These are phyloP conservation scores for Xyrichtys novacula DNA, from an alignment of 2,797 vertebrate genomes.

Conservation along the genomic window DNA sequence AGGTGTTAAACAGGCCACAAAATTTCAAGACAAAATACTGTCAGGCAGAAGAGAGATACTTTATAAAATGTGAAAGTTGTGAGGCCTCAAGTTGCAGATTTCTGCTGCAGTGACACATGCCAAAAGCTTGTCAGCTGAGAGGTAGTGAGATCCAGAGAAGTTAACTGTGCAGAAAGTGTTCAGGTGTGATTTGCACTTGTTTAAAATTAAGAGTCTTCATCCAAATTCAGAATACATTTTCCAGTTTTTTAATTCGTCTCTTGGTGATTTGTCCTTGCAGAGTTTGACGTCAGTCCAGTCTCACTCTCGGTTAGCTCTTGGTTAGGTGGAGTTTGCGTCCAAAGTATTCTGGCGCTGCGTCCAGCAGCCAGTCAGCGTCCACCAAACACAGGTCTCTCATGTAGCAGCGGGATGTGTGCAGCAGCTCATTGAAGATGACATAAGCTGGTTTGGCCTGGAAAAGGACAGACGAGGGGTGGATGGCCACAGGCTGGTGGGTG, in stretches of 20 bases:
- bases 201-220: constrained; percentile 17
- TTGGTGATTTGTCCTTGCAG: constrained; percentile 2
- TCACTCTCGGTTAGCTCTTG: constrained; percentile 79
- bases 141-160: constrained; percentile 67
- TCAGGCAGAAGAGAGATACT: constrained; percentile 45
- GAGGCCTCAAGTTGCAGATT: constrained; percentile 42
- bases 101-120: constrained; percentile 51
- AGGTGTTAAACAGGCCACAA: constrained; percentile 29
- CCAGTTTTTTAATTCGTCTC: constrained; percentile 18
- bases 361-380: constrained; percentile 93
- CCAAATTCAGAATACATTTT: constrained; percentile 1
- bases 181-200: constrained; percentile 16
- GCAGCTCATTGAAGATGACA: constrained; percentile 91
- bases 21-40: constrained; percentile 18
- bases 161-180: constrained; percentile 15
- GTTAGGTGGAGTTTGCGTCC: constrained; percentile 85
- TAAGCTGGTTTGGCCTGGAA: constrained; percentile 94
- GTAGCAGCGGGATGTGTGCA: constrained; percentile 95
- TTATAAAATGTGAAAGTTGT: constrained; percentile 42
- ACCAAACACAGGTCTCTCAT: constrained; percentile 96
- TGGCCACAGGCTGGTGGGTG: constrained; percentile 90
- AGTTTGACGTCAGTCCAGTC: constrained; percentile 4
- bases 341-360: constrained; percentile 93
- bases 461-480: constrained; percentile 96
- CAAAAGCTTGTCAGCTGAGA: constrained; percentile 51